Base-by-base conservation (phyloP, 2,888 invertebrate genomes). In the Pomacea canaliculata region DNA sequence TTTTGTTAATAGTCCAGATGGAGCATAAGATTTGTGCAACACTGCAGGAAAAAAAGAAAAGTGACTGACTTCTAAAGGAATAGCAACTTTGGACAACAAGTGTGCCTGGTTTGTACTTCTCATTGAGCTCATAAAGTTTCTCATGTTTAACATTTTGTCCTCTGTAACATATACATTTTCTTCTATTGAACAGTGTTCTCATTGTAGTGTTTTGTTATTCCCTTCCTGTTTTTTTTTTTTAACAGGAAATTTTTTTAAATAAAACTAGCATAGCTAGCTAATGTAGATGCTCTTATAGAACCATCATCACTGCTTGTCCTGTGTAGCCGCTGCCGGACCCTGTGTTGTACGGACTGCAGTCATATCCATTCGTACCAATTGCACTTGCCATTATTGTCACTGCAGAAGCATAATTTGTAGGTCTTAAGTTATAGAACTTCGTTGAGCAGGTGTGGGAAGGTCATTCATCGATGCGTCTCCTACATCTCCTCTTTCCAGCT, bases 401-500 rank as follows among this genome's bases (percentile, higher is more conserved):
- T 63, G 51, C 37, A 51, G 73, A 56, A 49, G 66, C 65, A 65
- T 73, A 65, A 56, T 73, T 18, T 56, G 12, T 65, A 62, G 37
- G 49, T 65, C n/a, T 66, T 51, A 66, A 56, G 51, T 37, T 67
- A 66, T 73, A 73, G 66, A 72, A 56, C 71, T 48, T 59, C 48
- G 48, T 56, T 56, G 19, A 76, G 66, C 71, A 70, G 68, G 63
- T 49, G 59, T 60, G 37, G 37, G 68, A 56, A 66, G 62, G 48
- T 23, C 63, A 46, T 48, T 73, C 19, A 71, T 65, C 71, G 70
- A 71, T 37, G 37, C 37, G 37, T 59, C 66, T 63, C 65, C 46
- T 23, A 49, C 70, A 48, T 69, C 71, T 46, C 63, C 60, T n/a
- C 70, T 73, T 76, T 75, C 79, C 80, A 82, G 81, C 82, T 80